Base-by-base conservation (phyloP, 2,797 vertebrate species). In the Leuciscus waleckii region DNA sequence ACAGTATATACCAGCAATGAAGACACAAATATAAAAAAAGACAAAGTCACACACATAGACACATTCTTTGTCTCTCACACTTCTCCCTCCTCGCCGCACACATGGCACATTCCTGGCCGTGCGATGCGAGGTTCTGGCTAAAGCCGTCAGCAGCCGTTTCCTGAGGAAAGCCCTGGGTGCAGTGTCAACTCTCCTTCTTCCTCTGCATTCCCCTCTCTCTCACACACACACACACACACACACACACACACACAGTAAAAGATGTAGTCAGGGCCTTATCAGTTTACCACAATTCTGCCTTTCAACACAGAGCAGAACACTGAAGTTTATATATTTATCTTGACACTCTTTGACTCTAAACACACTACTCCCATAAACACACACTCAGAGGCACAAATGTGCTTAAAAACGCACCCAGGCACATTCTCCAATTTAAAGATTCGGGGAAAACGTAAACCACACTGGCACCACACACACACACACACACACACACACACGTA, bases 161-260 rank as follows among this genome's bases (percentile, higher is more conserved):
- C 91, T 91, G 88, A 92, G 90, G 91, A 91, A 91, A 90, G 87
- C 90, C 87, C 90, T 87, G 87, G 87, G 87, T 90, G 82, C 80
- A 87, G 88, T 83, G 90, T 90, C 89, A 89, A 85, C 85, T 89
- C 88, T 89, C 87, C 85, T 85, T 85, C 86, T 92, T 90, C 90
- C 89, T 87, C 79, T 88, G 77, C 54, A 81, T 84, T 79, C 63
- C 71, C 56, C 49, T 76, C 83, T 81, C 68, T n/a, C 71, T 13
- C 54, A 19, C 90, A 89, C 89, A 92, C 29, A 29, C 29, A 29
- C n/a, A n/a, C n/a, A n/a, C n/a, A 91, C 90, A 90, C 85, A 86
- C 89, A 89, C 51, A 69, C 73, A 80, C 65, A 71, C 61, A 41
- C 88, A 86, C 73, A 92, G 90, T 91, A 89, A 92, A 89, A 91